Evolutionary conservation across 2,888 invertebrate species (phyloP), one percentile per base, ranked within the genome.

Genomic region (Dynastes tityus): DNA sequence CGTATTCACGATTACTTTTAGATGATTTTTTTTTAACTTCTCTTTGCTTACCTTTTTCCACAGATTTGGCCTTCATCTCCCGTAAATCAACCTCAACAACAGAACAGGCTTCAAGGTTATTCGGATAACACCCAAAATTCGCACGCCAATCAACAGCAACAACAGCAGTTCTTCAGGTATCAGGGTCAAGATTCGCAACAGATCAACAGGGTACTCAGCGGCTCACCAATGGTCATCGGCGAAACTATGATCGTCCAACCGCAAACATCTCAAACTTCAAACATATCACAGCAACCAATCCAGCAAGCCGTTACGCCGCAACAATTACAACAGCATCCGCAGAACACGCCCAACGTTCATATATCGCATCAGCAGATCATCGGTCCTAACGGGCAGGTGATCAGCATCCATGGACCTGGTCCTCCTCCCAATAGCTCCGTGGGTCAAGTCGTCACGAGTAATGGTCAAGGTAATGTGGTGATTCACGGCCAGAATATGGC

Each of bases 331-430:
- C 84, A 82, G 73, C 82, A 82, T 78, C 80, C 81, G 22, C 82
- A 81, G 71, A 80, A 49, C 53, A 79, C 67, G 67, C 81, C 82
- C 74, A 83, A 80, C 74, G 78, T 83, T 61, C 85, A 86, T 79
- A 78, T 86, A 40, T 85, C 85, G 40, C 84, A 87, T 40, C 88
- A 87, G 77, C 89, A 89, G 80, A 85, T 92, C 53, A 86, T 92
- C 78, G 91, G 91, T 9, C 91, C 91, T 0, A 92, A 92, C 81
- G 92, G 92, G 63, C 92, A 92, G 86, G 89, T 92, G 70, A 91
- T 92, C 77, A 91, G 91, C 53, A 89, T 92, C 8, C 92, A 92
- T 84, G 90, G 90, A 45, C 88, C 85, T 27, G 79, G 80, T 61
- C 77, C 77, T 71, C 77, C 78, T 27, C 70, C 71, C 8, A 63